Evolutionary conservation across 2,888 invertebrate species (phyloP), one percentile per base, ranked within the genome.

Genomic region (Xylophagus ater): DNA sequence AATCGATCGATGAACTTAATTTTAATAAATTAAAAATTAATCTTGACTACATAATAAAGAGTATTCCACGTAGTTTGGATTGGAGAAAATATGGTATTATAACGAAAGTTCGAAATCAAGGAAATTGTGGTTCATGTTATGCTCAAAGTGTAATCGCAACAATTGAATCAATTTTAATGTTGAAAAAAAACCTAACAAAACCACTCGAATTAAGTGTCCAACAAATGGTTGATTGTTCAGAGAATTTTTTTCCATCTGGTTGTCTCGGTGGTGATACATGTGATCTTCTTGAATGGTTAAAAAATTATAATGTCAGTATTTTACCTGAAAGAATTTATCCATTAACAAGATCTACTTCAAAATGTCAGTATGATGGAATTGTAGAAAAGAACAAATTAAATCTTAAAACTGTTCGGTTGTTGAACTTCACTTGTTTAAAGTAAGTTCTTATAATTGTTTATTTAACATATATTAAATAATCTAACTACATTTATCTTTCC

Each of bases 201-300:
- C 72, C 82, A 1, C 81, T 84, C 79, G 64, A 73, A 36, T 82
- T 85, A 1, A 73, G 83, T 24, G 70, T 51, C 9, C 54, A 71
- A 62, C 70, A 88, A 70, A 73, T 79, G 51, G 79, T 89, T 49
- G 88, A 89, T 63, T 89, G 89, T 65, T 79, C 86, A 0, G 67
- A 68, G 5, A 70, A 76, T 21, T n/a, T n/a, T n/a, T n/a, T n/a
- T n/a, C n/a, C n/a, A n/a, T 75, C 74, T 23, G 88, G 86, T 0
- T 88, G 88, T 60, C 61, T 70, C 1, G 88, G 88, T 15, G 88
- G 88, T 20, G 84, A 87, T 59, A 80, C 81, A 49, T 87, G 86
- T 52, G 65, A 71, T n/a, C 70, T 87, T 1, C 65, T 87, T 0
- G 62, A 72, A n/a, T 88, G 87, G 87, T 57, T 88, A 46, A 53